Conservation (phyloP, 92 coral and sea anemone species). For the Parazoanthus swiftii region DNA sequence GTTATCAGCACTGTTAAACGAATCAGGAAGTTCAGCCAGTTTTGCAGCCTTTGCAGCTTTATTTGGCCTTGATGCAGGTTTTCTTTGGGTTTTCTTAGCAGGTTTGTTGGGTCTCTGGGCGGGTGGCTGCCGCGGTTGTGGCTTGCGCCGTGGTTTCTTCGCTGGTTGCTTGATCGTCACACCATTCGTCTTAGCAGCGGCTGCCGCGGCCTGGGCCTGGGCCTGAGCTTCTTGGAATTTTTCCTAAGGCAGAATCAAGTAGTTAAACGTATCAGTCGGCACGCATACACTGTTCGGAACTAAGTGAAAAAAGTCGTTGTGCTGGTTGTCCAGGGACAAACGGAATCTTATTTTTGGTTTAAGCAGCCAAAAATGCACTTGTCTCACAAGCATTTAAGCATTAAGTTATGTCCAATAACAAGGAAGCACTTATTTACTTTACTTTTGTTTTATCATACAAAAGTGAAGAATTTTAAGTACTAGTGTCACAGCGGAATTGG, state of each 20-base stretch:
- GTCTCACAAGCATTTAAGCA: too few species aligned
- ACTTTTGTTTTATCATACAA: too few species aligned
- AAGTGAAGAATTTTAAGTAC: too few species aligned
- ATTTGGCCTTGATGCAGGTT: conserved; percentile 66
- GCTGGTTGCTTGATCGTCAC: conserved; percentile 69
- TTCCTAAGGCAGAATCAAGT: neutral
- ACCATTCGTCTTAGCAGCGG: conserved; percentile 63
- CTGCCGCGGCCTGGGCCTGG: conserved; percentile 71
- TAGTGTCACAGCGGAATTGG: too few species aligned
- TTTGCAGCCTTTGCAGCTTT: conserved; percentile 58
- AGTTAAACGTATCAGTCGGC: neutral
- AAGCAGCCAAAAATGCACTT: too few species aligned
- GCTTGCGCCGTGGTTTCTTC: conserved; percentile 88
- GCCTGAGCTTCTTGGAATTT: conserved; percentile 66
- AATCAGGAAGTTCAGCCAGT: conserved; percentile 49
- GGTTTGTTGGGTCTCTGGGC: conserved; percentile 60
- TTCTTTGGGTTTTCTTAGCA: conserved; percentile 64
- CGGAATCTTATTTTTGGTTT: too few species aligned
- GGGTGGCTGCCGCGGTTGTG: conserved; percentile 75
- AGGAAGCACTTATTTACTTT: too few species aligned
- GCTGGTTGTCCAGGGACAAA: too few species aligned
- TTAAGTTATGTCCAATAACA: too few species aligned
- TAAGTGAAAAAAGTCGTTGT: too few species aligned
- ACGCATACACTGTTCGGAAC: neutral
- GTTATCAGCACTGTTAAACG: conserved; percentile 67